Conservation (phyloP, 2,888 invertebrate species). For the Druceiella hillmani region DNA sequence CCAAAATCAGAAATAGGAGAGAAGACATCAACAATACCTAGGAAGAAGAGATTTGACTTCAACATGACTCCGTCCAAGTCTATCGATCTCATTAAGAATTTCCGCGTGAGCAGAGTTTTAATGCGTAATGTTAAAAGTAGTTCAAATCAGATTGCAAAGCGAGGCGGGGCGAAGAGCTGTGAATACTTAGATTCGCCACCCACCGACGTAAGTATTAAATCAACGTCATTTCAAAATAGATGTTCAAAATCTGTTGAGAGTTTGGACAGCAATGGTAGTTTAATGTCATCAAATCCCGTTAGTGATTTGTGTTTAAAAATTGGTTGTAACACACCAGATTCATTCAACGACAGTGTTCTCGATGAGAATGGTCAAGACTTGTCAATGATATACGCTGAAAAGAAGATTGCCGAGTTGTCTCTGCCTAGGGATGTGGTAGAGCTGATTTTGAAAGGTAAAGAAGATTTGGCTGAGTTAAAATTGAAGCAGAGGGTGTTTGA, state of each 20-base stretch:
- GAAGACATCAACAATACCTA: constrained; percentile 37
- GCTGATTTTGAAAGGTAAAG: constrained; percentile 34
- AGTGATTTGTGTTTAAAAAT: constrained; percentile 9
- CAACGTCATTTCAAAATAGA: constrained; percentile 29
- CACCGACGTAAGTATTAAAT: constrained; percentile 27
- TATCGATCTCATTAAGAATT: constrained; percentile 42
- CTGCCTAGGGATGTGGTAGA: constrained; percentile 41
- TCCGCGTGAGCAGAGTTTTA: constrained; percentile 38
- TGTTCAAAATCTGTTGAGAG: constrained; percentile 45
- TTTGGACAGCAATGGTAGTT: constrained; percentile 29
- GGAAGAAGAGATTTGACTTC: constrained; percentile 49
- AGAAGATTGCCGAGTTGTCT: constrained; percentile 29
- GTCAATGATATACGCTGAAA: constrained; percentile 27
- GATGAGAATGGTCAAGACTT: constrained; percentile 29
- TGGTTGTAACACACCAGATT: constrained; percentile 14
- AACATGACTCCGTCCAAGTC: constrained; percentile 34
- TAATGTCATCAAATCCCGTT: neutral
- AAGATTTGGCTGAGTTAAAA: constrained; percentile 31
- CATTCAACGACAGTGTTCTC: constrained; percentile 27
- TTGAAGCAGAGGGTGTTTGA: constrained; percentile 27
- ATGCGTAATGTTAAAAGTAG: constrained; percentile 40
- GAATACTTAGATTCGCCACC: constrained; percentile 37
- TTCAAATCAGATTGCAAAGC: constrained; percentile 30
- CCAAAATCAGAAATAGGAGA: constrained; percentile 36
- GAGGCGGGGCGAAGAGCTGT: constrained; percentile 43